Conservation (phyloP, 2,888 invertebrate species). For the Sphaerophoria rueppellii region DNA sequence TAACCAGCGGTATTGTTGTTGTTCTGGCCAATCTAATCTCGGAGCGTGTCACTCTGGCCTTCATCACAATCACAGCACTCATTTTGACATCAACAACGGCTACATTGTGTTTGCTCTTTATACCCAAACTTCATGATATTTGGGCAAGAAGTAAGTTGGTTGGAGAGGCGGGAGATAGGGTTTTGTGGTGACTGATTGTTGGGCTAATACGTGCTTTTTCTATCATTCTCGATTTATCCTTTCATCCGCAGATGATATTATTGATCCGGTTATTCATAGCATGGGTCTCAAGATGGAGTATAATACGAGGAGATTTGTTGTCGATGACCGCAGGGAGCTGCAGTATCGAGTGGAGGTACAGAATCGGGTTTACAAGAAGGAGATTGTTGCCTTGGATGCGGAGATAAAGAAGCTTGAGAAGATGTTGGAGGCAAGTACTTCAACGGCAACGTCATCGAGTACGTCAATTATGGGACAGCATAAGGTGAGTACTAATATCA, state of each 20-base stretch:
- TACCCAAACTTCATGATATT: constrained; percentile 92
- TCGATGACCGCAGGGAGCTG: constrained; percentile 91
- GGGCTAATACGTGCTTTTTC: constrained; percentile 37
- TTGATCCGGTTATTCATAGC: constrained; percentile 93
- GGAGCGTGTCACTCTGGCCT: constrained; percentile 90
- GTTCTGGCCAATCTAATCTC: constrained; percentile 94
- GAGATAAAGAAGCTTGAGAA: constrained; percentile 90
- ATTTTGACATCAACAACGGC: constrained; percentile 94
- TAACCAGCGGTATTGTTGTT: constrained; percentile 93
- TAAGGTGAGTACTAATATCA: constrained; percentile 75
- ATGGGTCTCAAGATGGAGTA: constrained; percentile 94
- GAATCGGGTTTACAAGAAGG: constrained; percentile 93
- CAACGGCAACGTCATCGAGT: constrained; percentile 83
- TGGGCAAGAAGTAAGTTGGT: constrained; percentile 85
- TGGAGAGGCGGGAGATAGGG: background rate
- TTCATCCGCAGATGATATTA: constrained; percentile 84
- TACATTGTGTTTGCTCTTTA: constrained; percentile 91
- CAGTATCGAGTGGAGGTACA: constrained; percentile 95
- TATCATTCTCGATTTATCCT: constrained; percentile 5
- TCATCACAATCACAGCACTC: constrained; percentile 91
- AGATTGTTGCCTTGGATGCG: constrained; percentile 90
- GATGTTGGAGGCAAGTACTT: constrained; percentile 86
- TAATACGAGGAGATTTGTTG: constrained; percentile 92
- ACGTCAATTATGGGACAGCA: constrained; percentile 78
- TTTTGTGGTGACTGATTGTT: constrained; percentile 27